These are phyloP conservation scores for Murina feae DNA, from an alignment of 2,113 vertebrate species.

Conservation along the genomic window DNA sequence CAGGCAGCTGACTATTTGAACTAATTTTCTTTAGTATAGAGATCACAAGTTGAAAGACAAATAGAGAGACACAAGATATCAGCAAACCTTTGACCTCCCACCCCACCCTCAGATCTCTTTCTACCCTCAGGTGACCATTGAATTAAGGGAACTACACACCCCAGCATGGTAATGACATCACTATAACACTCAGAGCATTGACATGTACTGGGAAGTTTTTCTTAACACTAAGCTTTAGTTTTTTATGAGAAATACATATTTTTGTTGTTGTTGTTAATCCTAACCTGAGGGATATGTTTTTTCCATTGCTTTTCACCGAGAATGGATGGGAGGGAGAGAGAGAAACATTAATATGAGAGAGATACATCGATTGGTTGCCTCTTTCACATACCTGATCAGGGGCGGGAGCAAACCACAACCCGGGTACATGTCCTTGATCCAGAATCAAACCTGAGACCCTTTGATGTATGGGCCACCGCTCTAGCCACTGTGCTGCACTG, in stretches of 20 bases:
- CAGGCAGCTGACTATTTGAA: slow-evolving; percentile 32
- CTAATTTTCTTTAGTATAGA: slow-evolving; percentile 10
- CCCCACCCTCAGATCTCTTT: rapidly evolving
- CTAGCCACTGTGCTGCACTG: too few relatives aligned
- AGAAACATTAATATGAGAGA: too few relatives aligned
- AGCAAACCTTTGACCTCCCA: not conserved
- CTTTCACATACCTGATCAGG: too few relatives aligned
- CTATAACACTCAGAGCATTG: not conserved
- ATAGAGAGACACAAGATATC: not conserved
- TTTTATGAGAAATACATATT: not conserved
- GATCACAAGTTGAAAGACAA: not conserved
- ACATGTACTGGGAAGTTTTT: not conserved
- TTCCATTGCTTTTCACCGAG: too few relatives aligned
- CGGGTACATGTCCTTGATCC: too few relatives aligned
- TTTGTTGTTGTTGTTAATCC: too few relatives aligned
- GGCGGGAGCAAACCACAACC: too few relatives aligned
- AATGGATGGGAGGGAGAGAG: too few relatives aligned
- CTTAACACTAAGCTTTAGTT: not conserved
- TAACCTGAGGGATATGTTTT: too few relatives aligned
- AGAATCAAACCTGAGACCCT: too few relatives aligned
- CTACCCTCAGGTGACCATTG: not conserved
- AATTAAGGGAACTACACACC: not conserved
- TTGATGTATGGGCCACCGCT: too few relatives aligned
- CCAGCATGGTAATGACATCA: not conserved
- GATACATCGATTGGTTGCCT: too few relatives aligned